Percentiles rank a stretch among this genome's conserved stretches.
phyloP scores from a whole-genome alignment of 2,888 invertebrate species.

The Eudasyphora cyanicolor region DNA sequence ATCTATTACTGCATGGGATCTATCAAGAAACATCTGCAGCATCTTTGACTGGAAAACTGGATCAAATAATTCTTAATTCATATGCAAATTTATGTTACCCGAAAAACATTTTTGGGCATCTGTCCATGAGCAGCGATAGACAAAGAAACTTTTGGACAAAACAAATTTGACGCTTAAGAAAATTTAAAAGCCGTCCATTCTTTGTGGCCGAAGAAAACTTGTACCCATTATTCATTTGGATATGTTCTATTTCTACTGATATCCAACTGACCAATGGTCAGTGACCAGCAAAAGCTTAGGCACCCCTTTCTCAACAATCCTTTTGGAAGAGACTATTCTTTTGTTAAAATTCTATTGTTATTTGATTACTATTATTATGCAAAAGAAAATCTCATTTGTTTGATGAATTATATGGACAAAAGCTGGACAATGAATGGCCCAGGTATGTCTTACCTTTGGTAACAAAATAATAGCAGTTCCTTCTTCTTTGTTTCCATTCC shows the following conservation, averaged over 20 bases:
- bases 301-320: neutral
- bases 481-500: neutral
- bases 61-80: neutral
- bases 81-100: neutral
- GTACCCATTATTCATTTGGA: conserved; percentile 17
- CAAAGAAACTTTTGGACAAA: conserved; percentile 4
- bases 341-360: conserved; percentile 51
- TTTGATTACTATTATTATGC: conserved; percentile 49
- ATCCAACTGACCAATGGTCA: conserved; percentile 5
- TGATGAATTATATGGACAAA: neutral
- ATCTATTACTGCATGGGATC: neutral
- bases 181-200: neutral
- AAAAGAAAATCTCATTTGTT: conserved; percentile 10
- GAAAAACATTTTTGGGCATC: neutral
- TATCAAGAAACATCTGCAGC: conserved; percentile 23
- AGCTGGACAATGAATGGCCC: neutral
- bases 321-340: conserved; percentile 37
- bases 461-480: neutral
- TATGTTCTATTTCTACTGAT: conserved; percentile 9
- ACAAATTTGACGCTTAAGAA: conserved; percentile 10
- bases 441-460: neutral
- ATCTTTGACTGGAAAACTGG: conserved; percentile 19
- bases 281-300: neutral
- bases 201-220: neutral
- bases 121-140: neutral